Conservation (phyloP, 30 jellyfish, hydroid and myxozoan genomes). For the Chrysaora quinquecirrha region DNA sequence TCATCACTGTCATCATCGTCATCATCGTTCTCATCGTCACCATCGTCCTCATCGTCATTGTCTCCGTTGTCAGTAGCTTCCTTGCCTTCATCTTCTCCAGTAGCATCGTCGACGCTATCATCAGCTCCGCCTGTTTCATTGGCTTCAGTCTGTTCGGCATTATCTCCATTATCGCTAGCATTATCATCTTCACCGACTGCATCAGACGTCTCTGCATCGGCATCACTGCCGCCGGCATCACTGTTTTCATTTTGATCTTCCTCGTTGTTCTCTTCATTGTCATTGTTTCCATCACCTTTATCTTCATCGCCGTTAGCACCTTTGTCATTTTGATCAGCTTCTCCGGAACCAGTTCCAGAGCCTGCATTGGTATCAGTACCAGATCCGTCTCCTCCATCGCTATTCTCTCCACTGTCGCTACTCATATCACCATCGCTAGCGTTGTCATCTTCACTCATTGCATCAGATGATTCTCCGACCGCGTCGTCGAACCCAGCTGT, state of each 20-base stretch:
- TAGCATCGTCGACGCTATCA: not conserved
- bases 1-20: not conserved
- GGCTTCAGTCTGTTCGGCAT: not conserved
- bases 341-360: not conserved
- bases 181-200: not conserved
- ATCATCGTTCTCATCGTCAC: constrained; percentile 19
- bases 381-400: not conserved
- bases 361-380: not conserved
- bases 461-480: not conserved
- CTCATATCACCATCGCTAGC: not conserved
- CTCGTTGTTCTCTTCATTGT: not conserved
- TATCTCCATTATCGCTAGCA: not conserved
- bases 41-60: not conserved
- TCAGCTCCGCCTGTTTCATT: not conserved
- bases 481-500: not conserved
- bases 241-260: not conserved
- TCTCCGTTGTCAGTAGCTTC: not conserved
- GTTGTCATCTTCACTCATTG: not conserved
- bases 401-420: not conserved
- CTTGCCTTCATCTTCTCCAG: not conserved
- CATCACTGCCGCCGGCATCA: constrained; percentile 14
- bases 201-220: not conserved
- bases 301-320: not conserved
- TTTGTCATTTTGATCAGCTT: not conserved
- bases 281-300: not conserved